A percentile compares a stretch with the other conserved stretches of the same genome.
These are phyloP conservation scores for Actias luna DNA, from an alignment of 2,888 invertebrate species.

Conservation along the genomic window DNA sequence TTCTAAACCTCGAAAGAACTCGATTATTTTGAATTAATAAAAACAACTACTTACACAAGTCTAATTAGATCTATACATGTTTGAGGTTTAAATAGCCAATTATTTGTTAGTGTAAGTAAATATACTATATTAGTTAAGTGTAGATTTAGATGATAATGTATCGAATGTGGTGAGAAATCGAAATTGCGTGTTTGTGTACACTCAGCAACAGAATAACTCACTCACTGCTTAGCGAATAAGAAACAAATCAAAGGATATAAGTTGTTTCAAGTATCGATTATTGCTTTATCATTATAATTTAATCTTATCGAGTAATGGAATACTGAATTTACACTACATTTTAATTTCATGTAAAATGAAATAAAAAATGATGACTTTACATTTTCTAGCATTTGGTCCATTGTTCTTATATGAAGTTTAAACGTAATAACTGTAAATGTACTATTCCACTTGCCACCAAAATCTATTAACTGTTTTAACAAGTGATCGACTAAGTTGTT, in stretches of 20 bases:
- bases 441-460: too few relatives aligned
- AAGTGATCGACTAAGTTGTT: too few relatives aligned
- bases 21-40: neutral
- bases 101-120: slow-evolving; percentile 65
- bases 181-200: slow-evolving; percentile 51
- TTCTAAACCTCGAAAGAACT: slow-evolving; percentile 15
- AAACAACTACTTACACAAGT: slow-evolving; percentile 39
- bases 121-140: slow-evolving; percentile 71
- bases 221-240: neutral
- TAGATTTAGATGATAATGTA: slow-evolving; percentile 58
- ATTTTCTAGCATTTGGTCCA: too few relatives aligned
- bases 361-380: too few relatives aligned
- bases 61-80: slow-evolving; percentile 47
- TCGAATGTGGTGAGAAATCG: slow-evolving; percentile 53
- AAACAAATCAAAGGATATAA: neutral
- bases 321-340: too few relatives aligned
- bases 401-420: too few relatives aligned
- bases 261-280: too few relatives aligned
- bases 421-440: too few relatives aligned
- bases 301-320: too few relatives aligned
- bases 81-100: slow-evolving; percentile 70
- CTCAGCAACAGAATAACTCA: slow-evolving; percentile 43
- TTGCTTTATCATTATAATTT: too few relatives aligned
- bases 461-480: too few relatives aligned
- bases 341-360: too few relatives aligned